Conservation (phyloP, 2,113 vertebrate genomes). For the Sapajus apella region DNA sequence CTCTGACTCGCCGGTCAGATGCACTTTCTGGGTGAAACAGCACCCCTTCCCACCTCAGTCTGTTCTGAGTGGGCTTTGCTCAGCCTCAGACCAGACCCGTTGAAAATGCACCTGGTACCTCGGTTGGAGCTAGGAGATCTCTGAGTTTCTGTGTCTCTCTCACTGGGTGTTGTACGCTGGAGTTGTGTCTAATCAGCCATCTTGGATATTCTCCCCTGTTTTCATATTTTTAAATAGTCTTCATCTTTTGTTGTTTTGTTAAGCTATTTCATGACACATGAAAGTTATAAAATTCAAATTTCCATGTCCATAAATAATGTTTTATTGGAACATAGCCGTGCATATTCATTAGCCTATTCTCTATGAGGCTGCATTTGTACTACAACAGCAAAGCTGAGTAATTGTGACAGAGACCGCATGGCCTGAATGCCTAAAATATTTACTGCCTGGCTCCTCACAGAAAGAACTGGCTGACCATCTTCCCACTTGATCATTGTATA, state of each 20-base stretch:
- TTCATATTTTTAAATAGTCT: not conserved
- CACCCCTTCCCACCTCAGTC: too few species aligned
- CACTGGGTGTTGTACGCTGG: too few species aligned
- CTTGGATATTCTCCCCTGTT: not conserved
- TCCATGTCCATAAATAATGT: not conserved
- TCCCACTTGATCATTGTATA: not conserved
- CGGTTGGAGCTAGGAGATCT: too few species aligned
- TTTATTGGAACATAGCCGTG: not conserved
- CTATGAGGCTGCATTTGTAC: not conserved
- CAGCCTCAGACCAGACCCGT: too few species aligned
- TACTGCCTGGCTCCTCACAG: not conserved
- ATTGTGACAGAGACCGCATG: not conserved
- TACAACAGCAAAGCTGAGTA: not conserved
- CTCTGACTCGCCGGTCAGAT: too few species aligned
- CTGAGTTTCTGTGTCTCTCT: too few species aligned
- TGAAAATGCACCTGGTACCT: too few species aligned
- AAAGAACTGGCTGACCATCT: not conserved
- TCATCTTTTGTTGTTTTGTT: too few species aligned
- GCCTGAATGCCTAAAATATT: not conserved
- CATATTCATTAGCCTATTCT: not conserved
- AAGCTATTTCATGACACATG: not conserved
- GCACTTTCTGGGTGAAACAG: too few species aligned
- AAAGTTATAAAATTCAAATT: conserved; percentile 19
- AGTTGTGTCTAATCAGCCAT: too few species aligned
- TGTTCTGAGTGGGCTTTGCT: too few species aligned